Evolutionary conservation across 2,888 invertebrate genomes (phyloP).

Genomic region (Doris montereyensis): DNA sequence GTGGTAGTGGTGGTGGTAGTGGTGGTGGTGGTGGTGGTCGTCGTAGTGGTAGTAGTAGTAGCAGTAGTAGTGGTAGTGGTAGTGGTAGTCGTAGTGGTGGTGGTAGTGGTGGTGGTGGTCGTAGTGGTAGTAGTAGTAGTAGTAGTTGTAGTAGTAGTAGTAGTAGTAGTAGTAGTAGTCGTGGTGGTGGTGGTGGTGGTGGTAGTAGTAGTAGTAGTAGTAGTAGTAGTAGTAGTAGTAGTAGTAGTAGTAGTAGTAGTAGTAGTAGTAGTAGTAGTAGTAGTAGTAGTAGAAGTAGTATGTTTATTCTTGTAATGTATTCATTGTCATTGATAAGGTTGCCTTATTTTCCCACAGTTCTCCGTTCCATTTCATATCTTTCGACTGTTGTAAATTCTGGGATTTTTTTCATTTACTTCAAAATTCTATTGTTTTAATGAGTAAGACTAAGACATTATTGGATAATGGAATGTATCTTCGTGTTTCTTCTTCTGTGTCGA

Average conservation of each 20-base stretch:
- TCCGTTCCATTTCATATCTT: no score
- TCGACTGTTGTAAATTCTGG: no score
- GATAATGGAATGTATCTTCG: no score
- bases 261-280: neutral
- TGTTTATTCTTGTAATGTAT: no score
- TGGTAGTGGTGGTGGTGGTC: constrained; percentile 15
- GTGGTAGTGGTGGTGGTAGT: neutral
- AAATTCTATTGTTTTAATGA: no score
- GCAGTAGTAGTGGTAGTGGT: neutral
- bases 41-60: neutral
- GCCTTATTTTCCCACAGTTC: no score
- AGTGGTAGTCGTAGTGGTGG: constrained; percentile 1
- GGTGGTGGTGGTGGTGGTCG: neutral
- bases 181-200: neutral
- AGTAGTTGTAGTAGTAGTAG: neutral
- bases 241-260: neutral
- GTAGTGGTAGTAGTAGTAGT: neutral
- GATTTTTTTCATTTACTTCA: no score
- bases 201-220: constrained; percentile 26
- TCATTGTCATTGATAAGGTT: no score
- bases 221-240: constrained; percentile 9
- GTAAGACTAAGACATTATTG: no score
- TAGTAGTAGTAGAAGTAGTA: neutral
- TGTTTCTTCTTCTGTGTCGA: no score
- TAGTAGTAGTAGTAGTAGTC: neutral